Conservation (phyloP, 2,113 vertebrate species). For the Ctenomys sociabilis region DNA sequence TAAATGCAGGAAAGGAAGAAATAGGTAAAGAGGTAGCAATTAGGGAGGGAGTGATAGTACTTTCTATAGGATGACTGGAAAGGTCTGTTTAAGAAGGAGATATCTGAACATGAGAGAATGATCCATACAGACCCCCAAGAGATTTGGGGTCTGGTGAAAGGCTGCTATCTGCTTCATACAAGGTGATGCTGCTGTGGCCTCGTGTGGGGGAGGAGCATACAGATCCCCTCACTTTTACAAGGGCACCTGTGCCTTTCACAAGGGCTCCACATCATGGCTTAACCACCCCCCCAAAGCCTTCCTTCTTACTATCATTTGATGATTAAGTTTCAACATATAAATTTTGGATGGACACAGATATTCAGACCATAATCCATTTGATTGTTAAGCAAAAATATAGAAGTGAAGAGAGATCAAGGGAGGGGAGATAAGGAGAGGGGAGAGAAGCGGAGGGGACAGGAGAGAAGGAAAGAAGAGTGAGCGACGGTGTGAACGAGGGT, state of each 20-base stretch:
- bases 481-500: neutral
- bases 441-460: neutral
- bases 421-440: neutral
- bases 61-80: neutral
- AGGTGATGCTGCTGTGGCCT: neutral
- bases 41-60: neutral
- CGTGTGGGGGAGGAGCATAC: neutral
- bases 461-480: neutral
- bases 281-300: neutral
- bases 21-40: neutral
- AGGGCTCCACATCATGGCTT: neutral
- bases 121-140: neutral
- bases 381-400: neutral
- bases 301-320: neutral
- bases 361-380: neutral
- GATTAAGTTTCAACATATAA: neutral
- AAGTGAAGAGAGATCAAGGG: neutral
- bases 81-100: neutral
- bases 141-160: neutral
- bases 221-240: neutral
- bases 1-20: neutral
- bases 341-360: neutral
- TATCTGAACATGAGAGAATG: neutral
- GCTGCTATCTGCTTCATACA: neutral
- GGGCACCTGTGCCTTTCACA: neutral